These are phyloP conservation scores for Dunckerocampus dactyliophorus DNA, from an alignment of 2,113 vertebrate genomes.

Conservation along the genomic window DNA sequence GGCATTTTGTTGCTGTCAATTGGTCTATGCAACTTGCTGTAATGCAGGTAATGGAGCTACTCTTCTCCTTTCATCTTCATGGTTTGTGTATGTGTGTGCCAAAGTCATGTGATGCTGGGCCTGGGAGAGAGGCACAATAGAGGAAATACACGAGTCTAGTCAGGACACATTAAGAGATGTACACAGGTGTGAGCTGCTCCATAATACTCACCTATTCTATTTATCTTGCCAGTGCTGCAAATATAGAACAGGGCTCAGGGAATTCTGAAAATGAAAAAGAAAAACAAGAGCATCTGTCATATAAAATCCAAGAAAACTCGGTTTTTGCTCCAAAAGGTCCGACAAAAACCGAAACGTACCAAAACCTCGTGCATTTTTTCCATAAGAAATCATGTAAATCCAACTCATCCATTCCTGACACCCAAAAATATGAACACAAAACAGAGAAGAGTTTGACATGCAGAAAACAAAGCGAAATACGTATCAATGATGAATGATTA, in stretches of 20 bases:
- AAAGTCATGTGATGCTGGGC: conserved; percentile 71
- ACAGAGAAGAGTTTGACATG: too few species aligned
- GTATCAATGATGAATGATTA: too few species aligned
- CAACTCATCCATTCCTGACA: too few species aligned
- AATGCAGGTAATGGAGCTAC: conserved; percentile 94
- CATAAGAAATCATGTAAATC: too few species aligned
- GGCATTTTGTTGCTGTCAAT: conserved; percentile 88
- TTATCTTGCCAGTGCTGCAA: conserved; percentile 9
- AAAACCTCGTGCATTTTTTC: too few species aligned
- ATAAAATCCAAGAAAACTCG: too few species aligned
- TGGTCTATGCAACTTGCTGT: conserved; percentile 82
- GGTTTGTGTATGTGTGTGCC: conserved; percentile 59
- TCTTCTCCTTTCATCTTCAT: conserved; percentile 92
- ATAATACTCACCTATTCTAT: conserved; percentile 25
- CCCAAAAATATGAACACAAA: too few species aligned
- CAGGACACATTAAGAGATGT: conserved; percentile 19
- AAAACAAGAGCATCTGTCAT: too few species aligned
- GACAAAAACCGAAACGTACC: too few species aligned
- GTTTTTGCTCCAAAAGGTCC: too few species aligned
- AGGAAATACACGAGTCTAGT: conserved; percentile 67
- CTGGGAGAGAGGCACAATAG: conserved; percentile 64
- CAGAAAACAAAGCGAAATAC: too few species aligned
- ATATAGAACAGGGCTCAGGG: neutral
- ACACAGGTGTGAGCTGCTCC: conserved; percentile 23
- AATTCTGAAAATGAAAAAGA: too few species aligned